Base-by-base conservation (phyloP, 2,113 vertebrate genomes). In the Pteronura brasiliensis region DNA sequence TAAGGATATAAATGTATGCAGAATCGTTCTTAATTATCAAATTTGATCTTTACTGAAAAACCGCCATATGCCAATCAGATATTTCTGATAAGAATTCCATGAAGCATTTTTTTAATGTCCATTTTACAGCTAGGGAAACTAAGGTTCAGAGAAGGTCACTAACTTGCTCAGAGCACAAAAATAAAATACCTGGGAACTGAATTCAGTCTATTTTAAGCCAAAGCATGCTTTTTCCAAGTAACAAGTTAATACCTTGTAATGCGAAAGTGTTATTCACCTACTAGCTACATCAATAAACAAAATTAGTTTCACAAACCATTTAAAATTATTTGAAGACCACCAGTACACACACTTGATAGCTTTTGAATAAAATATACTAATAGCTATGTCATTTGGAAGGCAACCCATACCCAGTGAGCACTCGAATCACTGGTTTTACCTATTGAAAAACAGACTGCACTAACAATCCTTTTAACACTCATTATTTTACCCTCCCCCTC, bases 41-140 rank as follows among this genome's bases (percentile, higher is more conserved):
- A 96, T 80, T 72, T 49, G 79, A 93, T 20, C 55, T 96, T 96
- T 52, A 63, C 42, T 93, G 52, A 92, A 27, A 84, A 93, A 90
- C 6, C 88, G 47, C 72, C 74, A 72, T 42, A 18, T 59, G 65
- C 59, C 69, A 55, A 29, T 86, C 89, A 83, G 47, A 42, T 86
- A 81, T 63, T 42, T 11, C 89, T 79, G 87, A 36, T 47, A 91
- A 77, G 47, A 89, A 87, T 39, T n/a, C 29, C n/a, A 93, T 15
- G 20, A 94, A 95, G 2, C 25, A 49, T 80, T 88, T 95, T 81
- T 89, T 10, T n/a, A n/a, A 59, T 49, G 65, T 91, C 25, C 79
- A 63, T 55, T 72, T 72, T 47, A 85, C 0, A 89, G 77, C 57
- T 88, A 39, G 52, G 90, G 76, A 95, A 97, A 93, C 6, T 36